Evolutionary conservation across 2,888 invertebrate genomes (phyloP), one percentile per base, ranked within the genome.

Genomic region (Heliconius hortense): DNA sequence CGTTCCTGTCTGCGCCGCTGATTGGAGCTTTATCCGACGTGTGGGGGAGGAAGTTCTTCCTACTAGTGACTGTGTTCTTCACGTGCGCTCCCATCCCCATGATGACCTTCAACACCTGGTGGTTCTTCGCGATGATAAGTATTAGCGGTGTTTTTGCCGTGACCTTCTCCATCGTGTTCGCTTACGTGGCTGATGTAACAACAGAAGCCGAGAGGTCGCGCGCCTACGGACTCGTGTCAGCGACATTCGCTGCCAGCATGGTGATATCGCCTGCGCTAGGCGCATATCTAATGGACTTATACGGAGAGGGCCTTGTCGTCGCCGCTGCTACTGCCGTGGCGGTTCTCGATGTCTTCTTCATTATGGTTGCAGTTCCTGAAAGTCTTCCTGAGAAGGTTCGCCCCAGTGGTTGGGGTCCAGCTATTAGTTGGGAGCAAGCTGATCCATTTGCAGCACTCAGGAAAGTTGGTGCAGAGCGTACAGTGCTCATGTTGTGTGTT

Each of bases 71-170:
- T 72, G 99, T 99, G 85, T 98, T 99, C 92, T 99, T 99, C 94
- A 99, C 99, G 60, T 99, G 99, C 94, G 97, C 98, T 83, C 99
- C 99, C 73, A 99, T 99, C 89, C 99, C 99, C 74, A 95, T 99
- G 78, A 99, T 99, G 98, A 98, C 98, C 86, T 97, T 99, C 88
- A 99, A 99, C 94, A 98, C 99, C 70, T 99, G 98, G 98, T 99
- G 98, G 98, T 99, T 99, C 93, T 99, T 99, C 94, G 98, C 99
- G 77, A 98, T 99, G 97, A 98, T 99, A 94, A 98, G 98, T 88
- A 98, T 99, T 90, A 99, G 98, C 83, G 99, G 99, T 79, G 97
- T 99, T 82, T 99, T 99, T 94, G 98, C 99, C 74, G 99, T 99
- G 80, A 99, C 99, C 70, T 99, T 99, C 94, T 99, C 99, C 83